Percentiles rank a stretch among this genome's conserved stretches.
Evolutionary conservation across 2,888 invertebrate genomes (phyloP).

Genomic region (Operophtera brumata): DNA sequence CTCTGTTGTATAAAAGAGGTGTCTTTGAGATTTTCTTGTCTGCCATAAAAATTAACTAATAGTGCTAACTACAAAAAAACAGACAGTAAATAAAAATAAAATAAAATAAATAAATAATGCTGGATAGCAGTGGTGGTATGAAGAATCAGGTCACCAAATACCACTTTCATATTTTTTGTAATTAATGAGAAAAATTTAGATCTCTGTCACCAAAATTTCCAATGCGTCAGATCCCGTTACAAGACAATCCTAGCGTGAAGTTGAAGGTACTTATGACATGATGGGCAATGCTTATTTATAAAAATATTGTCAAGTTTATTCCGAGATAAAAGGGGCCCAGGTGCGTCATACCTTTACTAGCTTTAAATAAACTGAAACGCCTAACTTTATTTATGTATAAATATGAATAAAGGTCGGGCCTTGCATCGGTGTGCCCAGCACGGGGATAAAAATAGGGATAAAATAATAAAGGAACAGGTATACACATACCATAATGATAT

Average conservation of each 20-base stretch:
- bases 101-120: too few relatives aligned
- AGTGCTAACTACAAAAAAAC: too few relatives aligned
- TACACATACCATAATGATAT: background rate
- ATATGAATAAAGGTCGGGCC: constrained; percentile 28
- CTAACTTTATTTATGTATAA: constrained; percentile 18
- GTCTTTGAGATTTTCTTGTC: too few relatives aligned
- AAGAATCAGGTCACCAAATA: too few relatives aligned
- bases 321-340: constrained; percentile 18
- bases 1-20: too few relatives aligned
- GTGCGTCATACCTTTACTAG: constrained; percentile 21
- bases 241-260: constrained; percentile 5
- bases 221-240: background rate
- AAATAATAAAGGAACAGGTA: constrained; percentile 17
- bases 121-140: too few relatives aligned
- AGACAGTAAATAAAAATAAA: too few relatives aligned
- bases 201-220: too few relatives aligned
- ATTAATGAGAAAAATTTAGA: too few relatives aligned
- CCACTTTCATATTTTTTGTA: too few relatives aligned
- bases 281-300: constrained; percentile 12
- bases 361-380: constrained; percentile 27
- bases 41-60: too few relatives aligned
- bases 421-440: constrained; percentile 24
- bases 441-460: constrained; percentile 22
- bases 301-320: constrained; percentile 18
- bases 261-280: constrained; percentile 9